Base-by-base conservation (phyloP, 2,888 invertebrate species). In the Pherbina coryleti region DNA sequence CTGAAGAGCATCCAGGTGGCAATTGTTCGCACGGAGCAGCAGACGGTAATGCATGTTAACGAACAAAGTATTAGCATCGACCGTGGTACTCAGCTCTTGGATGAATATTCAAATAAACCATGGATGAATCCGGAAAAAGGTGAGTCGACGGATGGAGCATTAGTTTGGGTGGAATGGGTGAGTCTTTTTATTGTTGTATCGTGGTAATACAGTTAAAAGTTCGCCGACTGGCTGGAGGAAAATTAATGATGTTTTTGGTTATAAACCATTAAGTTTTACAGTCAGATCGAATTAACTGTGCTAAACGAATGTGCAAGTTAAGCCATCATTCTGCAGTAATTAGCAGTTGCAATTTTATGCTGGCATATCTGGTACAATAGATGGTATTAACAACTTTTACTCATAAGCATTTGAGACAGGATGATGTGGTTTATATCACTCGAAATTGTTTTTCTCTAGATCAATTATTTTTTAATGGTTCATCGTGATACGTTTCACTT, bases 1-100 rank as follows among this genome's bases (percentile, higher is more conserved):
- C 95, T 97, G 71, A 94, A 94, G 86, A 95, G 96, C 83, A 94
- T 96, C 44, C 97, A 97, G 89, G 93, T 97, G 78, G 96, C 96
- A n/a, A 94, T 97, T 76, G 93, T 94, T 77, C 92, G 97, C 79
- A 92, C 91, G 14, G 92, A 93, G 76, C 93, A 93, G 77, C 91
- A 92, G 62, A 97, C 96, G 0, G 94, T 94, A 11, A 91, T 97
- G 82, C 93, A 95, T 88, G 96, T 97, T 0, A 96, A 97, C 87
- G 93, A 95, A 82, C 92, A 92, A 81, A 95, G 94, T 85, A 91
- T 91, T 4, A 94, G 94, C 0, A 91, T 95, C 55, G 91, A 93
- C 74, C 92, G 93, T 81, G 94, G 95, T 2, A 93, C 95, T 0
- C 88, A 92, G 60, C 90, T 96, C 1, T 90, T 97, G 69, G 93